Base-by-base conservation (phyloP, 2,113 vertebrate species). In the Thunnus thynnus region DNA sequence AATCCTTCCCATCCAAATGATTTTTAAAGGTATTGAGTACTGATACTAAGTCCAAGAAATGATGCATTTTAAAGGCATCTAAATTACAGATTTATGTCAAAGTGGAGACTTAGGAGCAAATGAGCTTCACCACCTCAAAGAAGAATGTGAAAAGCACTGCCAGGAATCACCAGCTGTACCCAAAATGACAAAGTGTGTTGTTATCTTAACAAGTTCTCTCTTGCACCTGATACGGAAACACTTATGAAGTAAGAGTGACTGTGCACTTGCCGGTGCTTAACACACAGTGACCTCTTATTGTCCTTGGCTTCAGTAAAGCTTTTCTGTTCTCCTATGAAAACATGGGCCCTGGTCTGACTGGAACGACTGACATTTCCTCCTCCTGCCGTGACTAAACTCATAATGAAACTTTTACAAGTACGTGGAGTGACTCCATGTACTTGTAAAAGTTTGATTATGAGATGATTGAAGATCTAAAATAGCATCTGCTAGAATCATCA, bases 241-340 rank as follows among this genome's bases (percentile, higher is more conserved):
- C 76, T 83, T 71, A 36, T 65, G 57, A 58, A 25, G 44, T 46
- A 68, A 30, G 54, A 57, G 71, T 51, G 77, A 61, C 17, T 8
- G 55, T 27, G 56, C 74, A 71, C 63, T 76, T 70, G 30, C 55
- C 77, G 58, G 54, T 69, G 22, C 62, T 89, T 74, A 74, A 86
- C 80, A 78, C 62, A 63, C n/a, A 2, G 5, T 71, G 61, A 84
- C 69, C 65, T 92, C 50, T 63, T 16, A 85, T 71, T 87, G 74
- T 90, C 68, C n/a, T 68, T 65, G 32, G 47, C 30, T 68, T 82
- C 57, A 52, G 46, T 13, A 3, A 32, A 77, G 66, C 58, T 72
- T 69, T 58, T 51, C 20, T 84, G 27, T 67, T 68, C 55, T 72
- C 51, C 84, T 57, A 72, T 70, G 56, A 88, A 88, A 91, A 78